These are phyloP conservation scores for Leuctra nigra DNA, from an alignment of 2,888 invertebrate species.

Conservation along the genomic window DNA sequence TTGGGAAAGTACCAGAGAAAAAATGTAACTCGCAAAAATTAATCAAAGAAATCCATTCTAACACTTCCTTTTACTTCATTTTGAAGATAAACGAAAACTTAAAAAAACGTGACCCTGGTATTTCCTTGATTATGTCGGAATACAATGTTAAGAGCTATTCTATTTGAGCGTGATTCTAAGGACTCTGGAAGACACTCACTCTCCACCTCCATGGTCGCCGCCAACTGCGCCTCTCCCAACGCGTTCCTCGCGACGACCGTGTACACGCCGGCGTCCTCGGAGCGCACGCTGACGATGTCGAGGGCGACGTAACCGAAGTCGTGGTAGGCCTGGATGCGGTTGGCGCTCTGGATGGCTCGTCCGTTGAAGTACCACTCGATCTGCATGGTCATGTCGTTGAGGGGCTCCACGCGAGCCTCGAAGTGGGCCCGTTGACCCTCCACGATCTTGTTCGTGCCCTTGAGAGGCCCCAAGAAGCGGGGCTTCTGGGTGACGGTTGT, in stretches of 20 bases:
- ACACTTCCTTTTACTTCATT: no score
- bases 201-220: slow-evolving; percentile 80
- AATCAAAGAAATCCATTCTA: no score
- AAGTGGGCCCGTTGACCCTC: slow-evolving; percentile 94
- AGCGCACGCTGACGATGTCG: slow-evolving; percentile 86
- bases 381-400: slow-evolving; percentile 86
- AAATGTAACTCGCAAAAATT: no score
- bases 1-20: no score
- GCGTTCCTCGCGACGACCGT: slow-evolving; percentile 89
- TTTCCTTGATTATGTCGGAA: no score
- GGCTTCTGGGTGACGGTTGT: slow-evolving; percentile 72
- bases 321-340: slow-evolving; percentile 88
- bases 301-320: slow-evolving; percentile 97
- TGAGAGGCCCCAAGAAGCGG: slow-evolving; percentile 79
- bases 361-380: slow-evolving; percentile 98
- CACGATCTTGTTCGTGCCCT: slow-evolving; percentile 87
- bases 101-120: no score
- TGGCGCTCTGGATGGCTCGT: slow-evolving; percentile 78
- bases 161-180: no score
- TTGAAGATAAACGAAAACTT: no score
- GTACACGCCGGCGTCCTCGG: slow-evolving; percentile 90
- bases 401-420: slow-evolving; percentile 91
- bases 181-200: no score
- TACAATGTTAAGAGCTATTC: no score
- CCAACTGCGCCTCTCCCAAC: slow-evolving; percentile 79